phyloP scores from a whole-genome alignment of 2,113 vertebrate species.

The Strigops habroptila region DNA sequence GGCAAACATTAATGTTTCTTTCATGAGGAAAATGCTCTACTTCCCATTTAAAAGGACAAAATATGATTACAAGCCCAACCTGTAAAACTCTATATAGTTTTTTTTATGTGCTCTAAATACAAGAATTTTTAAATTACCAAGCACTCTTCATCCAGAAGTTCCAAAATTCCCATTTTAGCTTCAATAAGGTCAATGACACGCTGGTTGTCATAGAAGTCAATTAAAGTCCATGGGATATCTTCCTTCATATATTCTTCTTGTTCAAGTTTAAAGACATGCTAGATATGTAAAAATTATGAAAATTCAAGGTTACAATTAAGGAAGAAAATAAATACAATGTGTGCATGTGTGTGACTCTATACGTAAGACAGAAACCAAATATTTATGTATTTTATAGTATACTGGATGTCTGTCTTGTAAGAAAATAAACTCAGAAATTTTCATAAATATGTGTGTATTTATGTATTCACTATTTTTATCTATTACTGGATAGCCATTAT shows the following conservation, averaged over 20 bases:
- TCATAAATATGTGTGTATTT: accelerated
- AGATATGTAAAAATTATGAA: background rate
- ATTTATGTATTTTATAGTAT: background rate
- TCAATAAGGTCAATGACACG: constrained; percentile 95
- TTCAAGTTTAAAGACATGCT: constrained; percentile 98
- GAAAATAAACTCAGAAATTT: background rate
- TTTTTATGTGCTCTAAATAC: background rate
- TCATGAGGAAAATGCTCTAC: background rate
- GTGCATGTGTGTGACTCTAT: background rate
- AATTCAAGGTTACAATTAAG: background rate
- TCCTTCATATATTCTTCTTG: constrained; percentile 99
- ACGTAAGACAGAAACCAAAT: background rate
- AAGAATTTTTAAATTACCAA: constrained; percentile 76
- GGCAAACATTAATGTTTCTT: background rate
- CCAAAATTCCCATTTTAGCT: constrained; percentile 95
- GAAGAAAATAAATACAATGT: background rate
- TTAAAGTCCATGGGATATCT: constrained; percentile 94
- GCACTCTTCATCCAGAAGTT: constrained; percentile 95
- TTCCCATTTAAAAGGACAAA: background rate
- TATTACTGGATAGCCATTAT: background rate
- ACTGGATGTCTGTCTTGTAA: background rate
- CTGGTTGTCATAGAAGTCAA: constrained; percentile 98
- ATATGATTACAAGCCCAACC: background rate
- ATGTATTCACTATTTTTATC: background rate
- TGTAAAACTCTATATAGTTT: background rate